phyloP scores from a whole-genome alignment of 2,113 vertebrate species.

The Stercorarius parasiticus region DNA sequence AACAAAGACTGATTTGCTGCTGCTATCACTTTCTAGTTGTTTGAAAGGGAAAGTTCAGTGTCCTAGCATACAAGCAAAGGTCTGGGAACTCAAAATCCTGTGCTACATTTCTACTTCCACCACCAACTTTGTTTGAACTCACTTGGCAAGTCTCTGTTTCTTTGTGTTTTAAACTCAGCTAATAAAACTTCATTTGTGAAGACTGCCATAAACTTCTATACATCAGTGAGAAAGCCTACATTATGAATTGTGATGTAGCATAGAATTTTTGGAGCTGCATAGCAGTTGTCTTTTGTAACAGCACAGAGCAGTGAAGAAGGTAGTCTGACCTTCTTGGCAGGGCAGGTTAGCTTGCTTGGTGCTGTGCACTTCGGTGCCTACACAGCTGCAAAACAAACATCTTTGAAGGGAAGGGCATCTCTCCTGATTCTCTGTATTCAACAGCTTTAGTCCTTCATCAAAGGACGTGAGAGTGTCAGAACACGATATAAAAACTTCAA shows the following conservation, averaged over 20 bases:
- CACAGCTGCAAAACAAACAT: neutral
- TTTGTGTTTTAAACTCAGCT: neutral
- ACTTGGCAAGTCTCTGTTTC: neutral
- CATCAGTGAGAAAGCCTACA: neutral
- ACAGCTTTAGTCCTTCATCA: neutral
- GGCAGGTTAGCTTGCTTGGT: neutral
- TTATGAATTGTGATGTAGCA: too few relatives aligned
- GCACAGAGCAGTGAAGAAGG: neutral
- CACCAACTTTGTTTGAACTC: neutral
- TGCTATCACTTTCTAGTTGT: neutral
- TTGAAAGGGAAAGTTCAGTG: neutral
- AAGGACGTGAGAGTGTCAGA: neutral
- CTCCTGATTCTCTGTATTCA: neutral
- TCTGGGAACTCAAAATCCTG: neutral
- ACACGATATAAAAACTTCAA: neutral
- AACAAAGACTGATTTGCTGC: neutral
- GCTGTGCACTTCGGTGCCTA: neutral
- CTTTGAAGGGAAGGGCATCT: neutral
- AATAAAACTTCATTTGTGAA: neutral
- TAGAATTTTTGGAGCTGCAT: accelerated
- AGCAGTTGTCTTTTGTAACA: neutral
- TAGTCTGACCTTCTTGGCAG: neutral
- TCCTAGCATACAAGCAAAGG: neutral
- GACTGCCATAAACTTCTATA: neutral
- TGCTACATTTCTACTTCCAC: neutral